phyloP scores from a whole-genome alignment of 1,140 invertebrate species.

The Cotesia typhae region DNA sequence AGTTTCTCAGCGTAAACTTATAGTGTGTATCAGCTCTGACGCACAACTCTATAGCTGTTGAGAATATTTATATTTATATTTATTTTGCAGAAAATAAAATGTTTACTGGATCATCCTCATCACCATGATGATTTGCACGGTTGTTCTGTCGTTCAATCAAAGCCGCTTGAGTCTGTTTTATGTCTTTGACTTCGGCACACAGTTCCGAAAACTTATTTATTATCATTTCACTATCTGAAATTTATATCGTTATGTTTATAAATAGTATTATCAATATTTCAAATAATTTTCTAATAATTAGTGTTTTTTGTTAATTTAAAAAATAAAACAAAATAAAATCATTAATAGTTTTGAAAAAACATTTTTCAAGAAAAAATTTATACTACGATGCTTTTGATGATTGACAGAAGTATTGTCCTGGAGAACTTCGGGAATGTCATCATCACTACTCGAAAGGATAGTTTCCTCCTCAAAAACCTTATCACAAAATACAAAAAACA shows the following conservation, averaged over 20 bases:
- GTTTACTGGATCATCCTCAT: too few relatives aligned
- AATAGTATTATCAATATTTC: neutral
- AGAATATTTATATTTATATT: too few relatives aligned
- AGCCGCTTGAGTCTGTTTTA: neutral
- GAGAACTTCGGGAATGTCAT: neutral
- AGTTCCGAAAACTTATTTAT: neutral
- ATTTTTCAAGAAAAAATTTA: neutral
- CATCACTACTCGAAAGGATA: neutral
- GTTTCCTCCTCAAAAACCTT: neutral
- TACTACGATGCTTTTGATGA: slow-evolving; percentile 2
- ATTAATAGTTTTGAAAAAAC: neutral
- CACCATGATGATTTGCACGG: too few relatives aligned
- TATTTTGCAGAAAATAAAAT: neutral
- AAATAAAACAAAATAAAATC: neutral
- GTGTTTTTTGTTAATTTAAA: too few relatives aligned
- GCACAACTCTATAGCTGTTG: too few relatives aligned
- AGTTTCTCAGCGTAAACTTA: too few relatives aligned
- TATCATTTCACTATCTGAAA: slow-evolving; percentile 17
- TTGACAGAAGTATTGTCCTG: neutral
- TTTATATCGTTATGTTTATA: neutral
- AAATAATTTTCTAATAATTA: neutral
- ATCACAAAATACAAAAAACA: neutral
- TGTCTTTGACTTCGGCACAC: neutral
- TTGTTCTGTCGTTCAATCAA: neutral
- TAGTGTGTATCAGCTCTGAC: too few relatives aligned